Conservation (phyloP, 1,140 invertebrate genomes). For the Drosophila virilis region DNA sequence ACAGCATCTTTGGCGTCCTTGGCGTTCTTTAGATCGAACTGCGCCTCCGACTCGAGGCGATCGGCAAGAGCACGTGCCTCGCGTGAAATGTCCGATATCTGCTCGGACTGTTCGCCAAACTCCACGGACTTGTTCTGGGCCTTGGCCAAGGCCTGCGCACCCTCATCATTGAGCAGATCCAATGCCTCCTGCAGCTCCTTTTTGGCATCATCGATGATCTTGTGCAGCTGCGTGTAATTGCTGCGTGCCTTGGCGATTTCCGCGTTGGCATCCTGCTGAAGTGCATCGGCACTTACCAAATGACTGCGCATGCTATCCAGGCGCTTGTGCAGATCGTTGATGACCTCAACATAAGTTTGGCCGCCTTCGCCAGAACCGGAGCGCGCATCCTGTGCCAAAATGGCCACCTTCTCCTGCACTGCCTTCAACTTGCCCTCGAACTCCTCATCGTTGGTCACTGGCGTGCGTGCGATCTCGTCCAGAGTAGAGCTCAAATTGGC, state of each 20-base stretch:
- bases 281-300: conserved; percentile 87
- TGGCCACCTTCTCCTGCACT: conserved; percentile 89
- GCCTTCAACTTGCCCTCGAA: conserved; percentile 91
- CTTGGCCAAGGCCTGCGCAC: conserved; percentile 89
- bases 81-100: conserved; percentile 95
- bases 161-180: conserved; percentile 92
- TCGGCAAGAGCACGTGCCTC: conserved; percentile 93
- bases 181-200: conserved; percentile 90
- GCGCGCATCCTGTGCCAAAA: conserved; percentile 89
- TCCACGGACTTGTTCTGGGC: conserved; percentile 93
- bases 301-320: conserved; percentile 88
- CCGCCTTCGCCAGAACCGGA: conserved; percentile 88
- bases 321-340: conserved; percentile 88
- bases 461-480: conserved; percentile 89
- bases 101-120: conserved; percentile 95
- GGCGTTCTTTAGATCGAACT: conserved; percentile 90
- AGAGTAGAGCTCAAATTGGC: conserved; percentile 87
- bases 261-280: conserved; percentile 86
- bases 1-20: conserved; percentile 93
- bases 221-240: conserved; percentile 90
- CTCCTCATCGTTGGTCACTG: conserved; percentile 92
- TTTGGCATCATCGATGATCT: conserved; percentile 89
- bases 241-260: conserved; percentile 87
- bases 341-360: conserved; percentile 87
- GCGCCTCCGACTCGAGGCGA: conserved; percentile 90